These are phyloP conservation scores for Anodontia alba DNA, from an alignment of 2,888 invertebrate species.

Conservation along the genomic window DNA sequence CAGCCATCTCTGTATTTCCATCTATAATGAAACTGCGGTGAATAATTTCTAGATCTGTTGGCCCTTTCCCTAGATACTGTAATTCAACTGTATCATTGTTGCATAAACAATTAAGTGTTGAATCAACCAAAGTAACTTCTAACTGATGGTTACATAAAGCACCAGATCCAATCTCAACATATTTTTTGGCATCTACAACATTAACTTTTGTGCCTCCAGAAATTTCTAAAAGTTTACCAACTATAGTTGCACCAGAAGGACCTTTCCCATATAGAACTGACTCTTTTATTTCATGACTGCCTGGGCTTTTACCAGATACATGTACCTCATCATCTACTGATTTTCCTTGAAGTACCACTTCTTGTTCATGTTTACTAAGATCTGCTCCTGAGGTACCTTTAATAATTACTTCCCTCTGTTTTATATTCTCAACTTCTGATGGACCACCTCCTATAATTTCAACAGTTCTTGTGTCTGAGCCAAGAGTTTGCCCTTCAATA, in stretches of 20 bases:
- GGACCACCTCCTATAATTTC: neutral
- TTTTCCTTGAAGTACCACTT: neutral
- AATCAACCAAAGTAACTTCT: conserved; percentile 33
- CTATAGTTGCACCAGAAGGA: neutral
- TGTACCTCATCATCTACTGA: neutral
- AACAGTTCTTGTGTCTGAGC: neutral
- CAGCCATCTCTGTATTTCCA: conserved; percentile 27
- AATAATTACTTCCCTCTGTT: neutral
- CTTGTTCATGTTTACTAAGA: neutral
- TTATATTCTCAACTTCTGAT: neutral
- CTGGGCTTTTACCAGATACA: neutral
- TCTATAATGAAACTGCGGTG: conserved; percentile 30
- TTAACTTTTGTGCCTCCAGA: conserved; percentile 22
- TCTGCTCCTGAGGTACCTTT: neutral
- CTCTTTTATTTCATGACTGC: neutral
- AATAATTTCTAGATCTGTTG: conserved; percentile 40
- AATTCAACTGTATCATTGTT: conserved; percentile 24
- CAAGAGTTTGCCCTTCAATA: conserved; percentile 18
- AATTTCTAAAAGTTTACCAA: conserved; percentile 49
- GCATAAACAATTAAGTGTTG: conserved; percentile 33
- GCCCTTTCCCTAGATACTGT: conserved; percentile 39
- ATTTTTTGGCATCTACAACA: conserved; percentile 27
- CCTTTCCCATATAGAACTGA: conserved; percentile 13
- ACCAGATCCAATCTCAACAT: conserved; percentile 43
- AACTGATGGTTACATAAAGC: conserved; percentile 34